Base-by-base conservation (phyloP, 2,797 vertebrate species). In the Neostethus bicornis region DNA sequence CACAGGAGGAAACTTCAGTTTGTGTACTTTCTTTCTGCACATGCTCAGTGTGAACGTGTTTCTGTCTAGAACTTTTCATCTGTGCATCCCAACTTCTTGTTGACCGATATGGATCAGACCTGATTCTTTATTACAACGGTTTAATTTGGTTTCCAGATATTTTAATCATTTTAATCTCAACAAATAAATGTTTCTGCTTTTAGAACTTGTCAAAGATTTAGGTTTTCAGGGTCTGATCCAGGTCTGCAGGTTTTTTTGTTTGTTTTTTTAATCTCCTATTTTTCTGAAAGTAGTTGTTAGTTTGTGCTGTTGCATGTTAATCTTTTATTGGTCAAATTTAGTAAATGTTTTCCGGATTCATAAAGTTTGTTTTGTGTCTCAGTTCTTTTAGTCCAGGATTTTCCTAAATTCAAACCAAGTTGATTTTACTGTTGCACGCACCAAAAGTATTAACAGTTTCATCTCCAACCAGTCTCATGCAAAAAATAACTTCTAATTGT, bases 321-420 rank as follows among this genome's bases (percentile, higher is more conserved):
- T 77, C 56, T 51, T 56, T 63, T 74, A 83, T 76, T 72, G 70
- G 64, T 81, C 61, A 67, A 62, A 82, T 85, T 84, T 82, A 49
- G 67, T 90, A 88, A 89, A 89, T 59, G 47, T 69, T 81, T n/a
- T 72, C 80, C 28, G 75, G 81, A 87, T 86, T 87, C 64, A n/a
- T 82, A 80, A 61, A 1, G 2, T 5, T 31, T 70, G 58, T 50
- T 17, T 4, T 42, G 5, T 2, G 21, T 20, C 16, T 49, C 11
- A 34, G 3, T 11, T 29, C 3, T 31, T 16, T 23, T 1, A 16
- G 37, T 37, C 13, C 32, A 2, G 14, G 32, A 34, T 34, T 16
- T 7, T 28, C 8, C 26, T 7, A n/a, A n/a, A n/a, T n/a, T n/a
- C n/a, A n/a, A n/a, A n/a, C n/a, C n/a, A n/a, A n/a, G n/a, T n/a